Evolutionary conservation across 2,888 invertebrate species (phyloP).

Genomic region (Zonitis immaculata): DNA sequence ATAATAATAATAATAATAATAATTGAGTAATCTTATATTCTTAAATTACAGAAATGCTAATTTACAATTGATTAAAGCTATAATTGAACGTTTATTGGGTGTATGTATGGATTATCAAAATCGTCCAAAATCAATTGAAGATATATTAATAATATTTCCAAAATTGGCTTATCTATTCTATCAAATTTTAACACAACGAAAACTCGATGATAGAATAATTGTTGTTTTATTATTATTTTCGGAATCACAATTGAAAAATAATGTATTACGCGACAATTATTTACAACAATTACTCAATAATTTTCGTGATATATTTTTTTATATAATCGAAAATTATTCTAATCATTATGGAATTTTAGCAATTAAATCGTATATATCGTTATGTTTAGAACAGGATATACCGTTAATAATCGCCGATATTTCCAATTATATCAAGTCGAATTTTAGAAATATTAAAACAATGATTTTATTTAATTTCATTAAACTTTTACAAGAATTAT

Average conservation of each 20-base stretch:
- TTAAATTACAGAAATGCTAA: conserved; percentile 32
- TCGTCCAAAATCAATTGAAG: conserved; percentile 30
- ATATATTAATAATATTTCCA: conserved; percentile 31
- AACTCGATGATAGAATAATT: conserved; percentile 28
- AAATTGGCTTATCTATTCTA: conserved; percentile 23
- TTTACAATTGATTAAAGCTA: conserved; percentile 29
- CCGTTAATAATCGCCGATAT: conserved; percentile 22
- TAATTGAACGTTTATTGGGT: conserved; percentile 34
- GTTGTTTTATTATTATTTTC: conserved; percentile 32
- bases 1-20: not conserved
- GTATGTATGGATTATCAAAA: conserved; percentile 24
- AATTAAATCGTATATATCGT: conserved; percentile 22
- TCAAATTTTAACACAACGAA: conserved; percentile 16
- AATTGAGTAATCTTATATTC: not conserved
- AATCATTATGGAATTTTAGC: conserved; percentile 29
- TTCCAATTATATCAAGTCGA: conserved; percentile 17
- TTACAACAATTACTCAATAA: conserved; percentile 9
- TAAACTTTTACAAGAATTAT: conserved; percentile 25
- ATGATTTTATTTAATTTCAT: conserved; percentile 27
- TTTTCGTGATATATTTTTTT: conserved; percentile 24
- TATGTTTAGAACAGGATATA: conserved; percentile 23
- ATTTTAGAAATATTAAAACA: conserved; percentile 26
- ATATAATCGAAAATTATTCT: conserved; percentile 26
- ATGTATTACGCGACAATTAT: conserved; percentile 14
- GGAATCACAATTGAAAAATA: conserved; percentile 28